phyloP scores from a whole-genome alignment of 2,797 vertebrate species.

The Diglossa cyanea region DNA sequence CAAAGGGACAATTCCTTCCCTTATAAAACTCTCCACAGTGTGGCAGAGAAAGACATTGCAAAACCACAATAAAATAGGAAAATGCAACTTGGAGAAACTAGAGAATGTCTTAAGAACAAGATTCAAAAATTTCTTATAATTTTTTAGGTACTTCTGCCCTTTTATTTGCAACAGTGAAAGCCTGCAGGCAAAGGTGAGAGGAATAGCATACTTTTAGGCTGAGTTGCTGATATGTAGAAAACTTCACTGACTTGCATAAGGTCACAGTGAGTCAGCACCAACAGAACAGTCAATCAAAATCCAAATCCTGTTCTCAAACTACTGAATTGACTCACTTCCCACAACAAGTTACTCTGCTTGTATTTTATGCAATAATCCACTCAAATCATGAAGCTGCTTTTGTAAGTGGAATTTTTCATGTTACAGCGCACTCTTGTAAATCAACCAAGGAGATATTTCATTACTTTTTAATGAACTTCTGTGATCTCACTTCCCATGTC shows the following conservation, averaged over 20 bases:
- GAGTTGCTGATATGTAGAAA: not conserved
- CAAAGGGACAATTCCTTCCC: not conserved
- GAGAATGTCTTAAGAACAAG: not conserved
- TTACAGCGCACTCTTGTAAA: not conserved
- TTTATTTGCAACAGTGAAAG: not conserved
- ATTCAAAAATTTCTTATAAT: not conserved
- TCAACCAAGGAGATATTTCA: not conserved
- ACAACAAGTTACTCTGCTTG: not conserved
- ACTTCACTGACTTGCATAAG: not conserved
- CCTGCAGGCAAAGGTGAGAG: not conserved
- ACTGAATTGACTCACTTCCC: conserved; percentile 46
- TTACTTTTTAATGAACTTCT: not conserved
- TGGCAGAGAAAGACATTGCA: not conserved
- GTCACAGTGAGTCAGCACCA: conserved; percentile 40
- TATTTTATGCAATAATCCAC: not conserved
- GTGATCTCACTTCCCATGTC: conserved; percentile 11
- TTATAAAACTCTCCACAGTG: not conserved
- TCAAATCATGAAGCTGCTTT: not conserved
- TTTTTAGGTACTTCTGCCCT: not conserved
- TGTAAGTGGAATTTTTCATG: not conserved
- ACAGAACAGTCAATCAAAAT: not conserved
- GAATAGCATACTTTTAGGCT: not conserved
- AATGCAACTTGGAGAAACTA: not conserved
- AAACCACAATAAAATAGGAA: not conserved
- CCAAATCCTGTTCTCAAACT: conserved; percentile 52